A percentile compares a stretch with the other conserved stretches of the same genome.
phyloP scores from a whole-genome alignment of 2,888 invertebrate genomes.

The Macrosoma leucophasiata region DNA sequence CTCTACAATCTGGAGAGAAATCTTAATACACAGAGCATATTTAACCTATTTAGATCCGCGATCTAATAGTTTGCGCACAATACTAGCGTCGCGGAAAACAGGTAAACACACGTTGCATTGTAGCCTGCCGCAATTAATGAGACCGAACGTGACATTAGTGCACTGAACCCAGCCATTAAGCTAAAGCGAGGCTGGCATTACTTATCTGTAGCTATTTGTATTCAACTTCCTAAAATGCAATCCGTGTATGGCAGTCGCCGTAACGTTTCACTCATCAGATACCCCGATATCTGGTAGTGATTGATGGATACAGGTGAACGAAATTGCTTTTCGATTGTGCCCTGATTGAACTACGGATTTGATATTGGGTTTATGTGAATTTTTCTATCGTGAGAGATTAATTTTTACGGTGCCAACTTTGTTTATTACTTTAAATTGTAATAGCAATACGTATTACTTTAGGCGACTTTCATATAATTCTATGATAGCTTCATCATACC shows the following conservation, averaged over 20 bases:
- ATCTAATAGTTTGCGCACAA: constrained; percentile 12
- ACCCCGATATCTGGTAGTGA: constrained; percentile 27
- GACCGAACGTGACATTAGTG: constrained; percentile 72
- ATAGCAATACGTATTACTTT: too few relatives aligned
- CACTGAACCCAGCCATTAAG: constrained; percentile 65
- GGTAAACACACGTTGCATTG: constrained; percentile 60
- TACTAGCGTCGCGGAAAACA: constrained; percentile 39
- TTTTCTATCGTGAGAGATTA: too few relatives aligned
- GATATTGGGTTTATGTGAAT: too few relatives aligned
- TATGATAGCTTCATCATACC: too few relatives aligned
- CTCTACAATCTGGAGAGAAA: too few relatives aligned
- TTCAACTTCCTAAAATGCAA: constrained; percentile 67
- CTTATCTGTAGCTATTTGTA: constrained; percentile 71
- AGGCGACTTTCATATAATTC: too few relatives aligned
- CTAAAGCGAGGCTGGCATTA: constrained; percentile 59
- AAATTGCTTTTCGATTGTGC: constrained; percentile 29
- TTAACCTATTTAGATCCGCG: constrained; percentile 12
- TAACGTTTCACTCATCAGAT: constrained; percentile 34
- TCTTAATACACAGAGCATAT: too few relatives aligned
- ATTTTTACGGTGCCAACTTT: too few relatives aligned
- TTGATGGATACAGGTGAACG: constrained; percentile 30
- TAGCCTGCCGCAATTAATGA: constrained; percentile 63
- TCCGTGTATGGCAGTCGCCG: too few relatives aligned
- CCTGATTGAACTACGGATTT: constrained; percentile 27
- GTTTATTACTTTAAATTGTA: too few relatives aligned